These are phyloP conservation scores for Agriopis aurantiaria DNA, from an alignment of 2,888 invertebrate species.

Conservation along the genomic window DNA sequence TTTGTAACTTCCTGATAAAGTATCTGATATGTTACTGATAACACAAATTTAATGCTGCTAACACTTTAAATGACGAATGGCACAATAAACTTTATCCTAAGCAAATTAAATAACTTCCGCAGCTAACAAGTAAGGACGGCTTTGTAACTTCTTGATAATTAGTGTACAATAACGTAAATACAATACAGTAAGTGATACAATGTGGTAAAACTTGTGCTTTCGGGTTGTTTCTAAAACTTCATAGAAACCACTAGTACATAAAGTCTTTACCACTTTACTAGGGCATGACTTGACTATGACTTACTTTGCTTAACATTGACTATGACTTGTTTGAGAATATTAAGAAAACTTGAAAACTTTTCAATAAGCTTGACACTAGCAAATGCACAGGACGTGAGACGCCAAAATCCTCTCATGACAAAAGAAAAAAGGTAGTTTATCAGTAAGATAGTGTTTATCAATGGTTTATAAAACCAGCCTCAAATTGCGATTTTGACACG, in stretches of 20 bases:
- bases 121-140: conserved; percentile 10
- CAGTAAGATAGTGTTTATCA: not conserved
- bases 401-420: not conserved
- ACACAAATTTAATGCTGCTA: conserved; percentile 25
- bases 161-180: too few species aligned
- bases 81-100: conserved; percentile 15
- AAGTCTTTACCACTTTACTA: not conserved
- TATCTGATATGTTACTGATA: conserved; percentile 9
- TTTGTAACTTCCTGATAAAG: conserved; percentile 8
- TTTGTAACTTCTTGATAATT: conserved; percentile 10
- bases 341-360: too few species aligned
- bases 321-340: too few species aligned
- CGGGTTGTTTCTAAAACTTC: too few species aligned
- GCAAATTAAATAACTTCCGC: conserved; percentile 25
- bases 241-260: not conserved
- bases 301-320: too few species aligned
- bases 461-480: not conserved
- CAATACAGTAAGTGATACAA: too few species aligned
- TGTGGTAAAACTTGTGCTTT: too few species aligned
- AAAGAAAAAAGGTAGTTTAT: not conserved
- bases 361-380: too few species aligned
- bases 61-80: conserved; percentile 30
- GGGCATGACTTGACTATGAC: too few species aligned
- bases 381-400: too few species aligned
- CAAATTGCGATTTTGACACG: conserved; percentile 36